A percentile compares a stretch with the other conserved stretches of the same genome.
These are phyloP conservation scores for Notolabrus celidotus DNA, from an alignment of 2,797 vertebrate species.

Conservation along the genomic window DNA sequence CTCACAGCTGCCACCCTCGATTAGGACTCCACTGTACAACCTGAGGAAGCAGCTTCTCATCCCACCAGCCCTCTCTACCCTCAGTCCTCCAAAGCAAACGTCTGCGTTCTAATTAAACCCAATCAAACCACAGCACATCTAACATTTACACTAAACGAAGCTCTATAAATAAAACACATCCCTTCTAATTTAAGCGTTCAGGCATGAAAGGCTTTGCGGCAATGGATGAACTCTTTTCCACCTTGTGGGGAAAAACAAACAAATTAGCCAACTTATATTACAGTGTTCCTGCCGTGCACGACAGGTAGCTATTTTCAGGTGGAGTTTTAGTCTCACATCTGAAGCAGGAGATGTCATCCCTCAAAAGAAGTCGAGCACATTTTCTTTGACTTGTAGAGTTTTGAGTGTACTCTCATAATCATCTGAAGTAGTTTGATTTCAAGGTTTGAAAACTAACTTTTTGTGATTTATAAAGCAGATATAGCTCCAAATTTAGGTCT, in stretches of 20 bases:
- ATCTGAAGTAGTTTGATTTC: conserved; percentile 42
- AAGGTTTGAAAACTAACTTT: conserved; percentile 3
- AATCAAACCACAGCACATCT: conserved; percentile 61
- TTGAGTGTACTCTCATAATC: conserved; percentile 15
- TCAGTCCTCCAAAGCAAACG: conserved; percentile 31
- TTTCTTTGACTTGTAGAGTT: conserved; percentile 36
- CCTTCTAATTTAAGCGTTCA: conserved; percentile 67
- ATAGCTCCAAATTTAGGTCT: neutral
- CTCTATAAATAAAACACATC: conserved; percentile 73
- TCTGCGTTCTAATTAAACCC: conserved; percentile 64
- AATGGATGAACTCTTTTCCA: conserved; percentile 59
- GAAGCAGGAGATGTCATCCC: conserved; percentile 27
- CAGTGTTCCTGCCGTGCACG: conserved; percentile 56
- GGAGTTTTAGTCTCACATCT: conserved; percentile 46
- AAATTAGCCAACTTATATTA: conserved; percentile 67
- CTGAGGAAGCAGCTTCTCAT: conserved; percentile 33
- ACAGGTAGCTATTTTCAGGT: conserved; percentile 71
- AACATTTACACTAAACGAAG: conserved; percentile 62
- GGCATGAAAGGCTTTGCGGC: conserved; percentile 62
- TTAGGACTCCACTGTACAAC: conserved; percentile 33
- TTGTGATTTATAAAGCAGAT: neutral
- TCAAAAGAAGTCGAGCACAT: conserved; percentile 42
- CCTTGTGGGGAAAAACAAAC: conserved; percentile 66
- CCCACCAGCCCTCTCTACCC: neutral
- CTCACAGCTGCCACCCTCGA: conserved; percentile 44